Base-by-base conservation (phyloP, 2,797 vertebrate genomes). In the Clarias platycephalus region DNA sequence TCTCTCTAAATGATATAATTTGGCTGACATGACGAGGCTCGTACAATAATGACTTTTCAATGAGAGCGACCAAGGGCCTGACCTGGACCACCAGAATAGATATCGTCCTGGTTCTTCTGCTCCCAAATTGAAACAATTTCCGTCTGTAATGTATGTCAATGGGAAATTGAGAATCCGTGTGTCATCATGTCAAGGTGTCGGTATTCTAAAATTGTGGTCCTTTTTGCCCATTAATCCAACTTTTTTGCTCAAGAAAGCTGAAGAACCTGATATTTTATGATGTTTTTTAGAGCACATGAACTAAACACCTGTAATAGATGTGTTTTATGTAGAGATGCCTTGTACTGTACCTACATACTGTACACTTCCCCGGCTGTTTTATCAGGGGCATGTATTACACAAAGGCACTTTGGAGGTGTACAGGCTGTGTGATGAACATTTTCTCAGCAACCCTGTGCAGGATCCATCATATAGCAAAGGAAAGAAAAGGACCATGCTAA, bases 1-100 rank as follows among this genome's bases (percentile, higher is more conserved):
- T 80, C 22, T 80, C 37, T 53, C n/a, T 79, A 79, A 64, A 79
- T 12, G 60, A 44, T 26, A 78, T 84, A 57, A 86, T 84, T 86
- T 81, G 28, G 81, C 64, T 80, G 81, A 81, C 66, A 74, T 62
- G 58, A 22, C 16, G 58, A 85, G 71, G 72, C 62, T 80, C n/a
- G 40, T 40, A 70, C 66, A 70, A 77, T 84, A 88, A 84, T 64
- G 75, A 74, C 24, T 76, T 83, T 81, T 75, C 18, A 8, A 37
- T 81, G 79, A 82, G 55, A 63, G 31, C 40, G 81, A 85, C 74
- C 81, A 64, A 75, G 76, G 75, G 74, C 66, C 70, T n/a, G 67
- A 76, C 81, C 31, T 60, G 15, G 63, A 26, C 49, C 81, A 28
- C 49, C 37, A 55, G 71, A 83, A 83, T n/a, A 76, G 63, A 83